Conservation (phyloP, 2,113 vertebrate genomes). For the Rhadina sibilatrix region DNA sequence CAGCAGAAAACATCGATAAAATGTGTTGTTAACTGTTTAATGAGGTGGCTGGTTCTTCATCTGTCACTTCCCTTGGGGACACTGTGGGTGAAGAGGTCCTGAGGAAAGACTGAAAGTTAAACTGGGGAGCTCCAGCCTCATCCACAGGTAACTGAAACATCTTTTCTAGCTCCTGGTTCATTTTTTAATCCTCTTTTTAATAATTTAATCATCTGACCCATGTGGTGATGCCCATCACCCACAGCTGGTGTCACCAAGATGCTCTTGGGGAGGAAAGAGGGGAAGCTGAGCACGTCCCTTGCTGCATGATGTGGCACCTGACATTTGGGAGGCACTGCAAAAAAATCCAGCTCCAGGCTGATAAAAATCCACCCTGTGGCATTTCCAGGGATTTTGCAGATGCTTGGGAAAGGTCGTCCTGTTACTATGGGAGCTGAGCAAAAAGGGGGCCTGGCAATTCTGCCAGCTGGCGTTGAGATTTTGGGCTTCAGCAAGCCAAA, state of each 20-base stretch:
- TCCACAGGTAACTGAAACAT: not conserved
- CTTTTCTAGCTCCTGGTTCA: not conserved
- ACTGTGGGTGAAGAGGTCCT: not conserved
- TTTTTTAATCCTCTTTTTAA: not conserved
- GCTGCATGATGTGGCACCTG: not conserved
- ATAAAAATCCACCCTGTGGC: not conserved
- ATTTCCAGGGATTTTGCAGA: not conserved
- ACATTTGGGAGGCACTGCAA: not conserved
- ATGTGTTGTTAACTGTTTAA: not conserved
- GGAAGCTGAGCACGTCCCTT: not conserved
- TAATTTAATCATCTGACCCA: not conserved
- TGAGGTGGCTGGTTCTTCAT: not conserved
- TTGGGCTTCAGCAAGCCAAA: not conserved
- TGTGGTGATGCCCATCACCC: not conserved
- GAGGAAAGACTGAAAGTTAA: not conserved
- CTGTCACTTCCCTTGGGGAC: not conserved
- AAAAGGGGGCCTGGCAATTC: not conserved
- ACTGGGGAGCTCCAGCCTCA: not conserved
- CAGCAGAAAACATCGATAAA: conserved; percentile 25
- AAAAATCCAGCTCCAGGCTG: not conserved
- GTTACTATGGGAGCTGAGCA: not conserved
- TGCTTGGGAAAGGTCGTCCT: not conserved
- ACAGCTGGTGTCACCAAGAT: not conserved
- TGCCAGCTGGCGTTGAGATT: not conserved
- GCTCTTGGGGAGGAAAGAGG: not conserved